Base-by-base conservation (phyloP, 1,140 invertebrate species). In the Heliconius hermathena region DNA sequence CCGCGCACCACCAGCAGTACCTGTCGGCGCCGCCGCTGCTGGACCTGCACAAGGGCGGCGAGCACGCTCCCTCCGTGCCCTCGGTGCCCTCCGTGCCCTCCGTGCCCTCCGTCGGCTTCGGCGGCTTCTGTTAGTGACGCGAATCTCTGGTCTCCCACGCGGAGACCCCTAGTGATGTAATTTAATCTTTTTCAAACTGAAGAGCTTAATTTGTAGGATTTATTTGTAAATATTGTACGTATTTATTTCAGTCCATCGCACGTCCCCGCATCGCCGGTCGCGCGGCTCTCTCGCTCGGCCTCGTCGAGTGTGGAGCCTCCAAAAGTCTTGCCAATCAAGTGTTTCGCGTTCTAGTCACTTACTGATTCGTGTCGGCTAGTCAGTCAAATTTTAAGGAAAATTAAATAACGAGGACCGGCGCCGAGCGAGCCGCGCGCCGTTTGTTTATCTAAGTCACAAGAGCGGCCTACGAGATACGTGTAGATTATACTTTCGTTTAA, bases 221-320 rank as follows among this genome's bases (percentile, higher is more conserved):
- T 91, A 91, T 92, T 91, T 93, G 91, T 93, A 93, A 91, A 93
- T 93, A 93, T 91, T 92, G 91, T 92, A 91, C 87, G 87, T 89
- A 89, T 93, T 90, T 85, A 85, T 91, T 91, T 89, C 80, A 82
- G 82, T 88, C 84, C 87, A 88, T 91, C 87, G 86, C 87, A 88
- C 79, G 81, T 66, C 80, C 72, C 81, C 78, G 76, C 9, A 38
- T 74, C 73, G 80, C 57, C 71, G 72, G 78, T 9, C 36, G 71
- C 71, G 71, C 71, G 71, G 71, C 71, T 33, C 70, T 29, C 70
- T 18, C 70, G 71, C 71, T 41, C 71, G 33, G 33, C 36, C 74
- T 36, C 16, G 38, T 13, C 75, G 38, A 16, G 49, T 73, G 77
- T 78, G 60, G 82, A 52, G 82, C 77, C 82, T 79, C 76, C 41